Conservation (phyloP, 2,888 invertebrate species). For the Gymnosoma rotundatum region DNA sequence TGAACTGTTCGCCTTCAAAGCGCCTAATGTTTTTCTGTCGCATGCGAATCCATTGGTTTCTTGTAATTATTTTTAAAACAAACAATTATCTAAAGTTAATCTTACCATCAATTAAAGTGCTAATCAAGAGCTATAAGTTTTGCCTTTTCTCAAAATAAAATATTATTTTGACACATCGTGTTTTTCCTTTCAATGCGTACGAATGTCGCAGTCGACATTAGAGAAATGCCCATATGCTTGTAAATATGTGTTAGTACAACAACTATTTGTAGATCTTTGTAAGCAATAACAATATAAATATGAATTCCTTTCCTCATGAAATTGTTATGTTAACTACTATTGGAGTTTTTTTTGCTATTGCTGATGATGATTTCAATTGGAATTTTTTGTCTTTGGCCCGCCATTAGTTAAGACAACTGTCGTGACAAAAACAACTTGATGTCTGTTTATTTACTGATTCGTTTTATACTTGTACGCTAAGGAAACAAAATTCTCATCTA, state of each 20-base stretch:
- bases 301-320: conserved; percentile 25
- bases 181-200: too few relatives aligned
- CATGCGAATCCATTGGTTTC: too few relatives aligned
- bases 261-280: background rate
- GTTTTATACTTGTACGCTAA: background rate
- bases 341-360: conserved; percentile 37
- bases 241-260: background rate
- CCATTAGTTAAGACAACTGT: conserved; percentile 21
- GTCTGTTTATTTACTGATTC: conserved; percentile 1
- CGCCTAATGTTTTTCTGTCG: too few relatives aligned
- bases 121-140: too few relatives aligned
- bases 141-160: too few relatives aligned
- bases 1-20: too few relatives aligned
- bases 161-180: too few relatives aligned
- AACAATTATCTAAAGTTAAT: too few relatives aligned
- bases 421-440: conserved; percentile 11
- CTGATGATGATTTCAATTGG: conserved; percentile 41
- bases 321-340: conserved; percentile 44
- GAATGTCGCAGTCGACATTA: too few relatives aligned
- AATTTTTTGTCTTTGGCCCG: conserved; percentile 37
- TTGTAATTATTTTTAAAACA: too few relatives aligned
- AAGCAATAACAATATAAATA: conserved; percentile 8
- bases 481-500: conserved; percentile 60
- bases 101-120: too few relatives aligned
- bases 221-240: too few relatives aligned